A percentile compares a stretch with the other conserved stretches of the same genome.
phyloP scores from a whole-genome alignment of 2,113 vertebrate species.

The Eudyptes chrysolophus region DNA sequence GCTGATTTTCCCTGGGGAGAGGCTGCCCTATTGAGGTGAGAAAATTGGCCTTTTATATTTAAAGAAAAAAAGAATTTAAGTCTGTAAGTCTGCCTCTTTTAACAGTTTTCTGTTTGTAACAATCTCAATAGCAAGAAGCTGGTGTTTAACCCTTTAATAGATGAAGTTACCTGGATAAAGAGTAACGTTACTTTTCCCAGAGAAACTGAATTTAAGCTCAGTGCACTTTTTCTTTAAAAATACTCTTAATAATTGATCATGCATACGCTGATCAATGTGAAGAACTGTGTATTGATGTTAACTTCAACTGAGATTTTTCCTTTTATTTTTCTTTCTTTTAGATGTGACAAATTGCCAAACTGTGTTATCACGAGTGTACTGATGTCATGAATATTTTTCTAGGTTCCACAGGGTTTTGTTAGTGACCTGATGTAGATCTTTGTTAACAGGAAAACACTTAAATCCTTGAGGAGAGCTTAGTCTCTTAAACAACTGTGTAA shows the following conservation, averaged over 20 bases:
- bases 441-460: background rate
- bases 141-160: background rate
- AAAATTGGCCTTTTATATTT: background rate
- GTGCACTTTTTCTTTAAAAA: background rate
- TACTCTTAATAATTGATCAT: background rate
- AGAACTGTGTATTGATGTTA: background rate
- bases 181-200: background rate
- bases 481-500: background rate
- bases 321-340: background rate
- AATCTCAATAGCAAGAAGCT: background rate
- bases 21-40: background rate
- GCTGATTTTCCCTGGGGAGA: background rate
- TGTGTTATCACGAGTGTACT: background rate
- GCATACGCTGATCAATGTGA: background rate
- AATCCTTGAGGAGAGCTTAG: background rate
- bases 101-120: background rate
- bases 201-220: background rate
- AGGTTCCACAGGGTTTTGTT: background rate
- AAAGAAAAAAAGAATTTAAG: background rate
- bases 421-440: background rate
- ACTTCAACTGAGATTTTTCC: background rate
- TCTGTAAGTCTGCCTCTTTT: background rate
- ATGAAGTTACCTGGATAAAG: background rate
- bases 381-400: background rate
- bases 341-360: background rate